Evolutionary conservation across 1,140 invertebrate genomes (phyloP).

Genomic region (Drosophila paulistorum): DNA sequence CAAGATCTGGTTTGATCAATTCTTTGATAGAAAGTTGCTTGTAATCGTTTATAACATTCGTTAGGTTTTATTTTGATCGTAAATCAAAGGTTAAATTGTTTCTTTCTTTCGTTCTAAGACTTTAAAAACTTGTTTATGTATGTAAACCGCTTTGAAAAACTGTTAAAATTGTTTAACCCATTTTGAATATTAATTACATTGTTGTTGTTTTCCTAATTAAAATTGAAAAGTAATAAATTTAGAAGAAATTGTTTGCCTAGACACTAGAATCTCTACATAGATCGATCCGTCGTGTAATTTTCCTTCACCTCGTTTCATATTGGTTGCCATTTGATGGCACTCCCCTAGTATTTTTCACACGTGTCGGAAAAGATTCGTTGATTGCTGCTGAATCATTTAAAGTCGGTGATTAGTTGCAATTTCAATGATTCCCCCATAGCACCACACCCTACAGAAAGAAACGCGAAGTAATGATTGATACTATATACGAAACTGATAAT

Average conservation of each 20-base stretch:
- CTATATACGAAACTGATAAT: conserved; percentile 47
- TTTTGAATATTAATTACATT: too few species aligned
- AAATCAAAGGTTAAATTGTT: too few species aligned
- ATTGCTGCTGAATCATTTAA: conserved; percentile 60
- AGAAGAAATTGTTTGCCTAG: not conserved
- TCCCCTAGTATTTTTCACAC: conserved; percentile 36
- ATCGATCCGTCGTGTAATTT: not conserved
- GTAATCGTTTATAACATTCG: too few species aligned
- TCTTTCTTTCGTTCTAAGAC: too few species aligned
- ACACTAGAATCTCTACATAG: not conserved
- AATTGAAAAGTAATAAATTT: not conserved
- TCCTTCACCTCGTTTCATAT: not conserved
- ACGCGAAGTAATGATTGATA: conserved; percentile 9
- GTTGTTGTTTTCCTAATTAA: too few species aligned
- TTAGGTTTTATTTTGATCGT: too few species aligned
- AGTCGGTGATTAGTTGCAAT: conserved; percentile 60
- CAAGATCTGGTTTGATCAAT: too few species aligned
- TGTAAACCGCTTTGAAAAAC: too few species aligned
- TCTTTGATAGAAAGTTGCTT: too few species aligned
- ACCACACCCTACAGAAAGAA: conserved; percentile 35
- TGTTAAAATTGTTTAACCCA: too few species aligned
- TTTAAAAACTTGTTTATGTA: too few species aligned
- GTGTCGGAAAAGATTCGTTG: conserved; percentile 21
- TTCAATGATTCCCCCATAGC: conserved; percentile 61
- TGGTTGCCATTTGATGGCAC: conserved; percentile 12